Conservation (phyloP, 1,140 invertebrate genomes). For the Drosophila sp. region DNA sequence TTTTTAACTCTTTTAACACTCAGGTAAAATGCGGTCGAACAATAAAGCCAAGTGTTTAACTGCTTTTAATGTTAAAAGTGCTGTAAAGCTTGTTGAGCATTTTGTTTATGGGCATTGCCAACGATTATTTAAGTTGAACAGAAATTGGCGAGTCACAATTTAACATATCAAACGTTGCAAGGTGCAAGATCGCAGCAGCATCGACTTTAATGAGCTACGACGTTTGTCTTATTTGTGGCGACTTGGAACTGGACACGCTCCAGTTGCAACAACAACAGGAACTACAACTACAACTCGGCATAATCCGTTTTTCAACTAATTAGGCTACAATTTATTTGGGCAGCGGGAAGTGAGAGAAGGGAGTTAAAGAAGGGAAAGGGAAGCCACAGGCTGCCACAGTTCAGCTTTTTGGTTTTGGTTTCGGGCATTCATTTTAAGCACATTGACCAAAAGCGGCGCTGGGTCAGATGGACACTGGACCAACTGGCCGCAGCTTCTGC, state of each 20-base stretch:
- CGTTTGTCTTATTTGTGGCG: slow-evolving; percentile 34
- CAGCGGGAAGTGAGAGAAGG: slow-evolving; percentile 16
- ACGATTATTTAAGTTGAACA: slow-evolving; percentile 29
- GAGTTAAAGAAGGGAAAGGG: not conserved
- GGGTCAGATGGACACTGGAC: slow-evolving; percentile 52
- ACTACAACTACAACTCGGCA: slow-evolving; percentile 2
- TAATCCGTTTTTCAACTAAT: slow-evolving; percentile 75
- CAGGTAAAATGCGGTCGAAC: slow-evolving; percentile 23
- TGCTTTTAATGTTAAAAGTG: slow-evolving; percentile 49
- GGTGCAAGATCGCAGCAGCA: slow-evolving; percentile 16
- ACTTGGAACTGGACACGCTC: slow-evolving; percentile 2
- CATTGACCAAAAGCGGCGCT: slow-evolving; percentile 77
- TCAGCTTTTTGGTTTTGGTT: slow-evolving; percentile 68
- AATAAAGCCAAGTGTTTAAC: slow-evolving; percentile 70
- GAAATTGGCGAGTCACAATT: slow-evolving; percentile 5
- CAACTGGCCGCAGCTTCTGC: slow-evolving; percentile 1
- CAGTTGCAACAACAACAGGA: slow-evolving; percentile 27
- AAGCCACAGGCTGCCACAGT: slow-evolving; percentile 50
- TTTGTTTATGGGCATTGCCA: slow-evolving; percentile 51
- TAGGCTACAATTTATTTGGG: slow-evolving; percentile 68
- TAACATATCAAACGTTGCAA: slow-evolving; percentile 30
- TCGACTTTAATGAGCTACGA: slow-evolving; percentile 42
- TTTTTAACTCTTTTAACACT: slow-evolving; percentile 51
- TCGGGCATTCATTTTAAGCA: slow-evolving; percentile 77
- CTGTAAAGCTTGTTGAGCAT: slow-evolving; percentile 60